Percentiles rank a stretch among this genome's conserved stretches.
Evolutionary conservation across 2,888 invertebrate genomes (phyloP).

Genomic region (Megalurothrips usitatus): DNA sequence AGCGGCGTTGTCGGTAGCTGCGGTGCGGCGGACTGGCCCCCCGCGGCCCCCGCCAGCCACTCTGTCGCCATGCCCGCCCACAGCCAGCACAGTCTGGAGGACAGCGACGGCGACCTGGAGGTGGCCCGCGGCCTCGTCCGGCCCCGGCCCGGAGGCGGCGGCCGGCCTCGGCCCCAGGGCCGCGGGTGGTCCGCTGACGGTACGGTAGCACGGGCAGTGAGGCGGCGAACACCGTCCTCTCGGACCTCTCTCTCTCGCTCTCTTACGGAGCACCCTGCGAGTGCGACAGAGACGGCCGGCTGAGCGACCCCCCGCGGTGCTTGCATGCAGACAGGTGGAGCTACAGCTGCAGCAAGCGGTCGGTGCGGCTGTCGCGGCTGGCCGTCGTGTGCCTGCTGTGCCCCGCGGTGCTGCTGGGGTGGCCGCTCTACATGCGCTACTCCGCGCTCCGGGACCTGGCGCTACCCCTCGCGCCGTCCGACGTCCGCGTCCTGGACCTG

Average conservation of each 20-base stretch:
- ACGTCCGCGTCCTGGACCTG: conserved; percentile 68
- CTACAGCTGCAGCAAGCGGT: not conserved
- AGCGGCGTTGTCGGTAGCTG: not conserved
- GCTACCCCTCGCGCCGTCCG: conserved; percentile 69
- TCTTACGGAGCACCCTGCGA: too few relatives aligned
- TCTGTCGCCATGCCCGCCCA: not conserved
- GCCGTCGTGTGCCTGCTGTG: conserved; percentile 59
- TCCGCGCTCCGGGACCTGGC: conserved; percentile 64
- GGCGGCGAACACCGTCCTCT: too few relatives aligned
- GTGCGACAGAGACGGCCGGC: too few relatives aligned
- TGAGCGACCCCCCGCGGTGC: too few relatives aligned
- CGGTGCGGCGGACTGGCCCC: not conserved
- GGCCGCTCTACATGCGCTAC: conserved; percentile 67
- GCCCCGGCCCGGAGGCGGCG: not conserved
- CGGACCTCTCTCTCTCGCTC: too few relatives aligned
- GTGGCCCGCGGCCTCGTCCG: not conserved
- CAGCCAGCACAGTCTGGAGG: not conserved
- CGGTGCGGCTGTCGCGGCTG: conserved; percentile 58
- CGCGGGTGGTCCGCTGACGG: not conserved
- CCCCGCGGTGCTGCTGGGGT: conserved; percentile 62
- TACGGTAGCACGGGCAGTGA: too few relatives aligned
- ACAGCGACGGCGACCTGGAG: conserved; percentile 15
- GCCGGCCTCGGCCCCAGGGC: not conserved
- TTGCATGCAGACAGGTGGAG: too few relatives aligned
- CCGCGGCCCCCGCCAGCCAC: not conserved